Conservation (phyloP, 2,797 vertebrate genomes). For the Phalanger gymnotis region DNA sequence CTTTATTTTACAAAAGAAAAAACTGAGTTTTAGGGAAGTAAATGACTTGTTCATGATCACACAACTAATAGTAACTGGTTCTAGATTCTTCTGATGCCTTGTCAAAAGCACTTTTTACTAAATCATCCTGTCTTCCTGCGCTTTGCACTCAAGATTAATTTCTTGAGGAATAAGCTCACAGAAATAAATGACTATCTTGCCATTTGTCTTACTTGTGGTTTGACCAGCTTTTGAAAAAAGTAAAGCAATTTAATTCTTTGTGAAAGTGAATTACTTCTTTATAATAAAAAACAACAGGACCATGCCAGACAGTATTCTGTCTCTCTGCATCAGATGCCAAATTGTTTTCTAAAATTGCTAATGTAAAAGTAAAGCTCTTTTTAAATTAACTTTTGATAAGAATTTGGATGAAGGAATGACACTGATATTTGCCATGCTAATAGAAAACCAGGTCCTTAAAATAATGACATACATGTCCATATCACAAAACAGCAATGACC, state of each 20-base stretch:
- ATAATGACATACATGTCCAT: background rate
- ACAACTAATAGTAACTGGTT: background rate
- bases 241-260: slow-evolving; percentile 35
- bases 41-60: background rate
- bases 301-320: background rate
- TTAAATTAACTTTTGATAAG: slow-evolving; percentile 28
- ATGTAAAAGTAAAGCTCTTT: slow-evolving; percentile 18
- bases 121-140: background rate
- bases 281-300: slow-evolving; percentile 12
- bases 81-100: background rate
- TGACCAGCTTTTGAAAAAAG: slow-evolving; percentile 15
- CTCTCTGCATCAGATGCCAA: background rate
- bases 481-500: background rate
- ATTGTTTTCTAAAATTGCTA: slow-evolving; percentile 36
- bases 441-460: slow-evolving; percentile 29
- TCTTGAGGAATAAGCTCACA: slow-evolving; percentile 11
- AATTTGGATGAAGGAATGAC: background rate
- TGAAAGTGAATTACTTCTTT: slow-evolving; percentile 38
- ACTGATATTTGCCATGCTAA: background rate
- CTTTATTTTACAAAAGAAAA: background rate
- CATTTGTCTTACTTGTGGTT: background rate
- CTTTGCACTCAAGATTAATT: background rate
- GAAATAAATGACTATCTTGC: background rate
- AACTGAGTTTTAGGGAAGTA: slow-evolving; percentile 11
- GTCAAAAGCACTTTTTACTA: background rate